Evolutionary conservation across 37 sponge, comb jelly and placozoan species (phyloP), one percentile per base, ranked within the genome.

Genomic region (Lycopodina hypogea): DNA sequence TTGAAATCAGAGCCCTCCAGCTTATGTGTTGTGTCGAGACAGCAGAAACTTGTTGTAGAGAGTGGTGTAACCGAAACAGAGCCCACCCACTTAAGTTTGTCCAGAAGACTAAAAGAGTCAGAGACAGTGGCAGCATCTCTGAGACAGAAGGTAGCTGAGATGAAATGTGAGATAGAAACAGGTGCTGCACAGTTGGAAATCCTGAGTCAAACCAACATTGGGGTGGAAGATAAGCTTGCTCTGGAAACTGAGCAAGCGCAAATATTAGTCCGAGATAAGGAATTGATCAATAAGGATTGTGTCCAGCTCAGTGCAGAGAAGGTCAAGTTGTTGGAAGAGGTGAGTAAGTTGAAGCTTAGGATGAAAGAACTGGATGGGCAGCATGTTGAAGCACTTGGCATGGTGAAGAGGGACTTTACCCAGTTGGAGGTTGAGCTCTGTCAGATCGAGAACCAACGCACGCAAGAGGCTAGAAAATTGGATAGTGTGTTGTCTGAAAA

Each of bases 291-390:
- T 41, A 28, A 12, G 4, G 35, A 40, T 2, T 48, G 28, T 24
- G 45, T 23, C 37, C 48, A 19, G 8, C 58, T 76, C 17, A 9
- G 19, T 8, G 42, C 62, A 60, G 76, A 76, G 62, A 76, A 34
- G 37, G 76, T 38, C 29, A 59, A 15, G 3, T 4, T 76, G 42
- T 36, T 32, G 59, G 28, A 36, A 24, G 12, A 38, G 42, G 34
- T 42, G 21, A 39, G 3, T 2, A 24, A 70, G 70, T 38, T 70
- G 26, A 42, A 70, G 33, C 1, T 35, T 22, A 1, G 2, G 26
- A 70, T 40, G 11, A 24, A 45, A 41, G 23, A 40, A 42, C 6
- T 70, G 2, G 26, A 42, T 22, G 4, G 14, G 4, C 38, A 70
- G 23, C 70, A 70, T 42, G n/a, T 17, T 33, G 34, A 65, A 34